Conservation (phyloP, 2,888 invertebrate species). For the Chydorus sphaericus region DNA sequence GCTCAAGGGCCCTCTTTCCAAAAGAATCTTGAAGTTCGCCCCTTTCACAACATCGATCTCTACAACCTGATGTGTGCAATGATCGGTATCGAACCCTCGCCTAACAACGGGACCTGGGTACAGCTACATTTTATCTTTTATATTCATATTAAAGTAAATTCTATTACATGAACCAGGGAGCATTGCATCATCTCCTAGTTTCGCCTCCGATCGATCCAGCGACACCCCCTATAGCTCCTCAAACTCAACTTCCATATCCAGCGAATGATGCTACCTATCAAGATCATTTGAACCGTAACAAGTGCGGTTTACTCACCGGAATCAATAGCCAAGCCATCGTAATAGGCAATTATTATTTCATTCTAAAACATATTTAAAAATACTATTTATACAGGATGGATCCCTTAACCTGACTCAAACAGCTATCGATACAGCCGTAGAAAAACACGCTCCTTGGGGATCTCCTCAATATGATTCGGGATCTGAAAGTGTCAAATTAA, state of each 20-base stretch:
- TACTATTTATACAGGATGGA: not conserved
- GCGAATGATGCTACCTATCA: not conserved
- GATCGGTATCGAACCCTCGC: conserved; percentile 25
- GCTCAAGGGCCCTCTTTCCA: conserved; percentile 32
- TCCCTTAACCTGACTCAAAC: not conserved
- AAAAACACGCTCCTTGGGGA: conserved; percentile 14
- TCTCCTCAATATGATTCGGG: conserved; percentile 2
- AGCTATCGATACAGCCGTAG: not conserved
- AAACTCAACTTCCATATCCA: not conserved
- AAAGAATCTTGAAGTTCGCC: conserved; percentile 22
- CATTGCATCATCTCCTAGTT: conserved; percentile 23
- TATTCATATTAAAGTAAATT: too few species aligned
- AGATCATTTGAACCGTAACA: not conserved
- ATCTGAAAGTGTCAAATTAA: not conserved
- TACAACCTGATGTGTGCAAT: conserved; percentile 31
- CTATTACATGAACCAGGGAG: not conserved
- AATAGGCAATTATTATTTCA: not conserved
- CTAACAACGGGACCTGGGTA: conserved; percentile 33
- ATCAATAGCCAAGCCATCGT: not conserved
- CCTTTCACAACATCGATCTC: conserved; percentile 33
- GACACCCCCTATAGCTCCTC: not conserved
- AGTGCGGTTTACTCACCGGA: not conserved
- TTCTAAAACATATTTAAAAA: not conserved
- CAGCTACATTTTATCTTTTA: conserved; percentile 26
- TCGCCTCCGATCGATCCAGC: conserved; percentile 19